Evolutionary conservation across 1,140 invertebrate species (phyloP).

Genomic region (Psix sp.): DNA sequence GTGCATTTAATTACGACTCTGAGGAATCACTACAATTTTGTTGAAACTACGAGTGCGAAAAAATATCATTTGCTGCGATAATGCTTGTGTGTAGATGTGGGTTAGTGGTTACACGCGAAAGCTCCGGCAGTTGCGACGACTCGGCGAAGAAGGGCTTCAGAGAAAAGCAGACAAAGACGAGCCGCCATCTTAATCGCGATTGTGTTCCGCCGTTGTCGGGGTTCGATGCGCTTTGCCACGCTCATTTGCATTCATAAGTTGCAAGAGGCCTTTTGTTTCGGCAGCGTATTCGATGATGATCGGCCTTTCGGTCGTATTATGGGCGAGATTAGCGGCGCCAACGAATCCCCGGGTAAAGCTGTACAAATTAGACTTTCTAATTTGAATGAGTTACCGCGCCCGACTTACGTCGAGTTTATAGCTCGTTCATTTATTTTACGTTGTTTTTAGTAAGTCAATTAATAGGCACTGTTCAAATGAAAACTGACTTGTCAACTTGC

Average conservation of each 20-base stretch:
- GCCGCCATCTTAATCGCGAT: slow-evolving; percentile 12
- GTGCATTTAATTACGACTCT: slow-evolving; percentile 38
- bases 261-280: slow-evolving; percentile 9
- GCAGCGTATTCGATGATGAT: slow-evolving; percentile 13
- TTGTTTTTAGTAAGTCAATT: too few relatives aligned
- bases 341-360: slow-evolving; percentile 15
- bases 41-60: slow-evolving; percentile 18
- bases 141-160: slow-evolving; percentile 30
- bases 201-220: too few relatives aligned
- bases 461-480: too few relatives aligned
- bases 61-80: slow-evolving; percentile 39
- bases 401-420: too few relatives aligned
- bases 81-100: slow-evolving; percentile 61
- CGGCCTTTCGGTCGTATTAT: slow-evolving; percentile 17
- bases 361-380: slow-evolving; percentile 27
- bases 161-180: slow-evolving; percentile 5
- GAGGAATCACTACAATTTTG: slow-evolving; percentile 26
- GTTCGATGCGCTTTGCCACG: slow-evolving; percentile 1
- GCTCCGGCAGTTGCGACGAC: slow-evolving; percentile 50
- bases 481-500: too few relatives aligned
- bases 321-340: slow-evolving; percentile 25
- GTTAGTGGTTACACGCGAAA: slow-evolving; percentile 61
- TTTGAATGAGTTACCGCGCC: too few relatives aligned
- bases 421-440: too few relatives aligned
- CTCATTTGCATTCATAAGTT: slow-evolving; percentile 23